Base-by-base conservation (phyloP, 1,140 invertebrate genomes). In the Solenopsis invicta region DNA sequence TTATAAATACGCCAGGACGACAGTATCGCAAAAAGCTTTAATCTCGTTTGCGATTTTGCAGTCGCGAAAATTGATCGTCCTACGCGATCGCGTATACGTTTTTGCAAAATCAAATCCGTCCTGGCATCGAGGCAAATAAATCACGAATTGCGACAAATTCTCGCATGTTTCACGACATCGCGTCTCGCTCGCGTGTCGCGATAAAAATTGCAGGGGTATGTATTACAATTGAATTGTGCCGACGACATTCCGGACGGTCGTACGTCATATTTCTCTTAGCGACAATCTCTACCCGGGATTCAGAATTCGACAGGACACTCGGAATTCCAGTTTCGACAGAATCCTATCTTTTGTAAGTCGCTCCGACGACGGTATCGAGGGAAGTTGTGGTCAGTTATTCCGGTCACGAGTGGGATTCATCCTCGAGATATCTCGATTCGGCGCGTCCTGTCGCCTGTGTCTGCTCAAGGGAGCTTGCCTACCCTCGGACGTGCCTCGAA, bases 331-430 rank as follows among this genome's bases (percentile, higher is more conserved):
- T 84, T 61, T 71, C 21, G 77, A 69, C 61, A 48, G 78, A 29
- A 78, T 87, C 45, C 21, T 52, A 21, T 45, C 24, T 85, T 84
- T 78, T 62, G 64, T 52, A 37, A 78, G 45, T 75, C 34, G 16
- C 54, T 29, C 21, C 24, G 72, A 0, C 34, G 54, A 85, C 37
- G 21, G 34, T n/a, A 45, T 72, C 24, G 78, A n/a, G 12, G 21
- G 34, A 61, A 12, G 21, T 8, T 56, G 8, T 18, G 16, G 54
- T 86, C 41, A 78, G 67, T 80, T 89, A 90, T 91, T 91, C 87
- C 54, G 85, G 89, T 91, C 87, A 89, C 89, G 89, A 80, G 62
- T 81, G 82, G 41, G 75, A 87, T 91, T 91, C 76, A 87, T 87
- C 56, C 59, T 62, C 50, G 77, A 80, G 82, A 87, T 88, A 69